Evolutionary conservation across 2,113 vertebrate species (phyloP).

Genomic region (Gadus chalcogrammus): DNA sequence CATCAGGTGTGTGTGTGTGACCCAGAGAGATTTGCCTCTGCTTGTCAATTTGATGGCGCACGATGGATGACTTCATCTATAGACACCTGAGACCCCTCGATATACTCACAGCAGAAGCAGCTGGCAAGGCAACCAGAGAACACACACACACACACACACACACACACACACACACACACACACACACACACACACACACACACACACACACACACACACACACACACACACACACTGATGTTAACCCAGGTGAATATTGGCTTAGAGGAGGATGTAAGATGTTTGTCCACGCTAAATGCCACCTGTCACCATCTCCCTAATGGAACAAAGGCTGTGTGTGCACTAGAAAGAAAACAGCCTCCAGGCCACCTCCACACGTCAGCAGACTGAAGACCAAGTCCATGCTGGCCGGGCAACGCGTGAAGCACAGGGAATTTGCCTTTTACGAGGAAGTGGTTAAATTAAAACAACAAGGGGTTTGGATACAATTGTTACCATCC

Average conservation of each 20-base stretch:
- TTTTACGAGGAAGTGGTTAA: too few relatives aligned
- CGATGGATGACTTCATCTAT: slow-evolving; percentile 64
- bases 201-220: slow-evolving; percentile 6
- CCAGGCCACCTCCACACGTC: slow-evolving; percentile 1
- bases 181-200: too few relatives aligned
- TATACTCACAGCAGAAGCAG: slow-evolving; percentile 52
- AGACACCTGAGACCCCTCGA: slow-evolving; percentile 59
- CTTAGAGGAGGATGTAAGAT: slow-evolving; percentile 52
- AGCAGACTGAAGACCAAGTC: slow-evolving; percentile 22
- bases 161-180: slow-evolving; percentile 38
- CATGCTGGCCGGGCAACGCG: slow-evolving; percentile 15
- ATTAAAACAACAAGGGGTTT: too few relatives aligned
- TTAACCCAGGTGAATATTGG: slow-evolving; percentile 64
- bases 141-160: slow-evolving; percentile 27
- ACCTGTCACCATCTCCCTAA: slow-evolving; percentile 58
- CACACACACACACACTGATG: slow-evolving; percentile 43
- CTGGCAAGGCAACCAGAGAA: slow-evolving; percentile 45
- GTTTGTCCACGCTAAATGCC: slow-evolving; percentile 58
- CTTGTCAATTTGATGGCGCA: slow-evolving; percentile 57
- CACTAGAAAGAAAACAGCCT: slow-evolving; percentile 25
- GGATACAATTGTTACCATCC: too few relatives aligned
- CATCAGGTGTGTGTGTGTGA: slow-evolving; percentile 57
- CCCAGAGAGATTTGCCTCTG: slow-evolving; percentile 61
- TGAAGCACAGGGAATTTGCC: too few relatives aligned
- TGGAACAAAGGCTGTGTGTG: slow-evolving; percentile 44